Base-by-base conservation (phyloP, 2,113 vertebrate species). In the Saccopteryx leptura region DNA sequence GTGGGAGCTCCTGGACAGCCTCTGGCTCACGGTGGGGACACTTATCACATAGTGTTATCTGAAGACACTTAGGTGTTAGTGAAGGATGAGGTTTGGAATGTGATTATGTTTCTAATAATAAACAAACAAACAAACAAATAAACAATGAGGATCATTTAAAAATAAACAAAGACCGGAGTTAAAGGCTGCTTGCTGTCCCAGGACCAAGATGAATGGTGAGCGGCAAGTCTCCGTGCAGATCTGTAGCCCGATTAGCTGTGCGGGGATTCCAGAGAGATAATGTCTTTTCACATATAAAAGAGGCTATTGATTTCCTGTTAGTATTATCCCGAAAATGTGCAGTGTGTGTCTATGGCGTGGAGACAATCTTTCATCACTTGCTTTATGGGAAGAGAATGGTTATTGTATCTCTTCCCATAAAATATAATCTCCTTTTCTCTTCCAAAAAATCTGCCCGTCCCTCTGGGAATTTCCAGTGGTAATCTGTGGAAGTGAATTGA, bases 231-330 rank as follows among this genome's bases (percentile, higher is more conserved):
- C 94, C 74, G 81, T 78, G 91, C 90, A 94, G 93, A 78, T 94
- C 74, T 93, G 96, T 86, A 75, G 90, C 84, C 97, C 31, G 50
- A 95, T 97, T 97, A 96, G 97, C 98, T 19, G 76, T 80, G 48
- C 88, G 82, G 95, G 96, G 94, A 97, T 92, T 94, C 97, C 93
- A 46, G 76, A 63, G 97, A 98, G 98, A 98, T 98, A 95, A 98
- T 94, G 98, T 96, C 98, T 98, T 98, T 94, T 87, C 98, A 94
- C 96, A 4, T 98, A 97, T 88, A 98, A 98, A 98, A 98, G 98
- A 96, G 93, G 95, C 96, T 97, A 99, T 98, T 96, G 98, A 99
- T 99, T 98, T 98, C 96, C 98, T 98, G 98, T 98, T 98, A 63
- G 95, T 90, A 91, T 98, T 97, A 97, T 96, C 97, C 97, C 68